These are phyloP conservation scores for Micropterix aruncella DNA, from an alignment of 2,888 invertebrate genomes.

Conservation along the genomic window DNA sequence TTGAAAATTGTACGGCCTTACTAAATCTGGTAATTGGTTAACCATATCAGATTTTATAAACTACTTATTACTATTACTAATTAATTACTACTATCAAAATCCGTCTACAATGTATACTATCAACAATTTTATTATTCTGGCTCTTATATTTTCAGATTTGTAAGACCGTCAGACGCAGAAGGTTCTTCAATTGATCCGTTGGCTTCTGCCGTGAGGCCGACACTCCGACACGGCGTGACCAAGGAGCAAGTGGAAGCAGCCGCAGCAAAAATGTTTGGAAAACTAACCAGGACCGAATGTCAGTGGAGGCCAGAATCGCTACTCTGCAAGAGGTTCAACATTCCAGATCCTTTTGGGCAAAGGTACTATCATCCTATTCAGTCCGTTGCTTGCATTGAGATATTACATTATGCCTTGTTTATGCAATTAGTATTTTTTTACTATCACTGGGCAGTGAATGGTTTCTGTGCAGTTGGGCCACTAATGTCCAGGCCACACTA, in stretches of 20 bases:
- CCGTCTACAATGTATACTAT: too few species aligned
- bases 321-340: slow-evolving; percentile 86
- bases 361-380: slow-evolving; percentile 19
- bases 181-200: slow-evolving; percentile 22
- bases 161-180: slow-evolving; percentile 37
- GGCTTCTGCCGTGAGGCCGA: slow-evolving; percentile 16
- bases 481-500: too few species aligned
- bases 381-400: slow-evolving; percentile 7
- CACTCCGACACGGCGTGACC: slow-evolving; percentile 20
- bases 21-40: too few species aligned
- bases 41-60: too few species aligned
- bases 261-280: slow-evolving; percentile 61
- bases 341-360: slow-evolving; percentile 62
- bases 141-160: too few species aligned
- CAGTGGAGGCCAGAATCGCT: slow-evolving; percentile 76
- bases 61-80: too few species aligned
- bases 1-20: too few species aligned
- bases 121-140: too few species aligned
- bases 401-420: slow-evolving; percentile 5
- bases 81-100: too few species aligned
- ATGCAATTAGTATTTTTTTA: slow-evolving; percentile 1
- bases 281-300: slow-evolving; percentile 48
- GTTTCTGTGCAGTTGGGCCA: too few species aligned
- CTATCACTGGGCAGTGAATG: neutral
- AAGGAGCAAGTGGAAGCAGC: slow-evolving; percentile 54